Conservation (phyloP, 2,888 invertebrate species). For the Drosophila neotestacea region DNA sequence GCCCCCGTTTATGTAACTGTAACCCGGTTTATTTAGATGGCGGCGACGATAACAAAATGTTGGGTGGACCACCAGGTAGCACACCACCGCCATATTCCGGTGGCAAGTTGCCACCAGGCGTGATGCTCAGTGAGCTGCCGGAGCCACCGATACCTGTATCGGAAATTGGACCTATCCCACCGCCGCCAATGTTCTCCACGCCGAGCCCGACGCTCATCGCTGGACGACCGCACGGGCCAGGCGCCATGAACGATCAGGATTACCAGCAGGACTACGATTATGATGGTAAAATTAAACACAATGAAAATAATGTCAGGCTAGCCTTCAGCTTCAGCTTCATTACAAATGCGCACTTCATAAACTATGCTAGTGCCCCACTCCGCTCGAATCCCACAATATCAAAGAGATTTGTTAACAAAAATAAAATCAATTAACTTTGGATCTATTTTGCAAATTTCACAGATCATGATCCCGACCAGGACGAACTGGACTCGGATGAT, state of each 20-base stretch:
- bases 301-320: slow-evolving; percentile 16
- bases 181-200: slow-evolving; percentile 98
- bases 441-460: slow-evolving; percentile 1
- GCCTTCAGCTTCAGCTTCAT: slow-evolving; percentile 64
- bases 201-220: slow-evolving; percentile 90
- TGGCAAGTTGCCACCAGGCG: slow-evolving; percentile 85
- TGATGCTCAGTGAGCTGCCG: slow-evolving; percentile 94
- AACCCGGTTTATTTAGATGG: slow-evolving; percentile 85
- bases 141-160: slow-evolving; percentile 96
- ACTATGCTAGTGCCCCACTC: slow-evolving; percentile 63
- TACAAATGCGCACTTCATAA: slow-evolving; percentile 73
- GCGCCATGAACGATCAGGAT: slow-evolving; percentile 84
- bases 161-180: slow-evolving; percentile 96
- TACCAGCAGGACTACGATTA: slow-evolving; percentile 88
- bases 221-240: slow-evolving; percentile 86
- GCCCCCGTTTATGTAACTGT: slow-evolving; percentile 30
- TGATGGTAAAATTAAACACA: slow-evolving; percentile 86
- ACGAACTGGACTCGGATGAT: slow-evolving; percentile 89
- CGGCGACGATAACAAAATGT: slow-evolving; percentile 85
- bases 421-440: background rate
- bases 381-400: background rate
- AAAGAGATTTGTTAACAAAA: background rate
- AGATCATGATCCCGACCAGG: slow-evolving; percentile 87
- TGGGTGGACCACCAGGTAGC: slow-evolving; percentile 84
- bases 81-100: slow-evolving; percentile 84